These are phyloP conservation scores for Euproctis similis DNA, from an alignment of 2,888 invertebrate species.

Conservation along the genomic window DNA sequence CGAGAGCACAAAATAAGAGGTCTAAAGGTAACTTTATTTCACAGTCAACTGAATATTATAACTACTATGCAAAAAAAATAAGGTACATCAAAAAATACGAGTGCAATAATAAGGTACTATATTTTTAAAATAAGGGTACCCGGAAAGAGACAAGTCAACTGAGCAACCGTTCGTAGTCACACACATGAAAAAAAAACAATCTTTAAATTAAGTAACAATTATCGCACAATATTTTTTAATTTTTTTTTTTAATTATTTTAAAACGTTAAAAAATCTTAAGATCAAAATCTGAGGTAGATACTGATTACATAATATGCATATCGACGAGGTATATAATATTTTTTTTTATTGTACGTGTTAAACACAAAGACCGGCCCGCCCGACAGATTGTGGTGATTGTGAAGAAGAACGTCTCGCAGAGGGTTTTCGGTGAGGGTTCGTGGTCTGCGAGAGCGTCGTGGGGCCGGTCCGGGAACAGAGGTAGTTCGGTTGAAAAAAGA, in stretches of 20 bases:
- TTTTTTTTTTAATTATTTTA: too few species aligned
- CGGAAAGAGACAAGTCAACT: conserved; percentile 51
- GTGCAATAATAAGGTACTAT: conserved; percentile 47
- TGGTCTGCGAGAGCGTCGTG: conserved; percentile 32
- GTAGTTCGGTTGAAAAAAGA: conserved; percentile 56
- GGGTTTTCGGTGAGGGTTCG: too few species aligned
- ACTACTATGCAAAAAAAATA: conserved; percentile 43
- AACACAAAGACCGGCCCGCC: conserved; percentile 35
- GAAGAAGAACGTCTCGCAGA: too few species aligned
- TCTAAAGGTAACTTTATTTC: conserved; percentile 68
- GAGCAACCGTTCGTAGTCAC: conserved; percentile 67
- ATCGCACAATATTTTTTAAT: too few species aligned
- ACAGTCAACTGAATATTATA: conserved; percentile 59
- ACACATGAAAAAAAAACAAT: too few species aligned
- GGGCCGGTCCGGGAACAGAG: conserved; percentile 48
- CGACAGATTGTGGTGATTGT: conserved; percentile 22
- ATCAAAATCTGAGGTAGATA: conserved; percentile 74
- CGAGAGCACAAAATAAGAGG: conserved; percentile 62
- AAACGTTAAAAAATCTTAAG: conserved; percentile 71
- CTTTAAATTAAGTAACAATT: conserved; percentile 71
- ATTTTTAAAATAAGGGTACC: conserved; percentile 59
- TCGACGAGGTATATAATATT: conserved; percentile 68
- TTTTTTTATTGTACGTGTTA: conserved; percentile 61
- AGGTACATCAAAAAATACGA: conserved; percentile 47
- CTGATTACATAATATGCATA: conserved; percentile 69